Evolutionary conservation across 2,888 invertebrate genomes (phyloP), one percentile per base, ranked within the genome.

Genomic region (Sphaerophoria rueppellii): DNA sequence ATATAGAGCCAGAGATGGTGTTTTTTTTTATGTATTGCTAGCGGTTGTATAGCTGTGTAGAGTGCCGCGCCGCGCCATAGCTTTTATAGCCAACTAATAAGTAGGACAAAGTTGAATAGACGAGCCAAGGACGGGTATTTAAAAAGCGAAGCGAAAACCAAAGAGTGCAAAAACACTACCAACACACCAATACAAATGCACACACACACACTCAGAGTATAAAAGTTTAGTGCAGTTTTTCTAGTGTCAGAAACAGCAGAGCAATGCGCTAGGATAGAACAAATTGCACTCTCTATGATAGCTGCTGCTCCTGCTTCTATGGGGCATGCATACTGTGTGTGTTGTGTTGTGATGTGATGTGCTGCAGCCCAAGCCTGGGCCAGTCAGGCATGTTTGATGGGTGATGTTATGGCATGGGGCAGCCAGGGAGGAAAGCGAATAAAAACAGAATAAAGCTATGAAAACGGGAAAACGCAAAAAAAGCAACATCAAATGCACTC

Each of bases 41-140:
- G 24, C 24, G 24, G 43, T 43, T 43, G 43, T 54, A 55, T 37
- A 58, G 48, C 57, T 69, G 85, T 79, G 87, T 87, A 86, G 85
- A 86, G 86, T 67, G 70, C 71, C 63, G 80, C 73, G 70, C 75
- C 86, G 81, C 76, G 81, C 82, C 86, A 73, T 65, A 86, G 75
- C 79, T 76, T 81, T 88, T 88, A 89, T 87, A 89, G 89, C 89
- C 89, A 89, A 89, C 89, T 89, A 90, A 89, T 89, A 92, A 92
- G 91, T 92, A 91, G 92, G 92, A 92, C 92, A 92, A 92, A 92
- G 92, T 92, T 92, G 92, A 92, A 92, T 91, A 92, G 91, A 92
- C 92, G 91, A 91, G 91, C 91, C 92, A 92, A 92, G 92, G 92
- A 92, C 92, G 92, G 91, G 91, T 91, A 91, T 91, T 91, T 90